Conservation (phyloP, 2,113 vertebrate species). For the Polypterus bichir region DNA sequence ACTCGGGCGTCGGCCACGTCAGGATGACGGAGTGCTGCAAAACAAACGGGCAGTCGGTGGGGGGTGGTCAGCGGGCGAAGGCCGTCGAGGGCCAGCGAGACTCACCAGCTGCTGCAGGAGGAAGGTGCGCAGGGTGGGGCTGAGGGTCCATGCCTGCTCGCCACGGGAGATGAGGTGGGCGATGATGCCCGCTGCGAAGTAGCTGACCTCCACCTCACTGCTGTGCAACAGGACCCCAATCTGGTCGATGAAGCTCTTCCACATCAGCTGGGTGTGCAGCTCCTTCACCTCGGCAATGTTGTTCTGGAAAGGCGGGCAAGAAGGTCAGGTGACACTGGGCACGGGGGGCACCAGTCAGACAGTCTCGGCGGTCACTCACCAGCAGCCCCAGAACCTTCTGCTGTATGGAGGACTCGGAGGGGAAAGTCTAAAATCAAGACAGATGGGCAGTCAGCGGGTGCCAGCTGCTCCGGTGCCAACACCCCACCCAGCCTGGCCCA, state of each 20-base stretch:
- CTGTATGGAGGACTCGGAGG: slow-evolving; percentile 89
- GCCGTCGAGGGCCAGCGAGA: slow-evolving; percentile 15
- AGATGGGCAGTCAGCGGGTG: slow-evolving; percentile 14
- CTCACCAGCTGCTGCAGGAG: slow-evolving; percentile 85
- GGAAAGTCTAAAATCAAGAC: slow-evolving; percentile 68
- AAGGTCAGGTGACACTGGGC: not conserved
- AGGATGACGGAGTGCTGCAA: slow-evolving; percentile 83
- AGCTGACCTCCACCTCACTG: slow-evolving; percentile 92
- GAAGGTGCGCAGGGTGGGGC: slow-evolving; percentile 58
- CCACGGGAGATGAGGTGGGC: slow-evolving; percentile 91
- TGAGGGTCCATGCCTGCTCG: slow-evolving; percentile 80
- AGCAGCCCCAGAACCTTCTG: slow-evolving; percentile 94
- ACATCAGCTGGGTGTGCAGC: slow-evolving; percentile 87
- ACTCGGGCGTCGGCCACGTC: slow-evolving; percentile 90
- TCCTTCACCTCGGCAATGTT: slow-evolving; percentile 96
- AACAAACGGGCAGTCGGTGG: slow-evolving; percentile 6
- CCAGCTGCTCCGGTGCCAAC: too few relatives aligned
- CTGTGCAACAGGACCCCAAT: slow-evolving; percentile 84
- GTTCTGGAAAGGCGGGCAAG: slow-evolving; percentile 49
- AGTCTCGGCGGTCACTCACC: slow-evolving; percentile 52
- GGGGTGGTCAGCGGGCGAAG: slow-evolving; percentile 5
- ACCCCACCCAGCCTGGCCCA: not conserved
- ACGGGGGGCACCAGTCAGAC: not conserved
- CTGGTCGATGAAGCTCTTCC: slow-evolving; percentile 88
- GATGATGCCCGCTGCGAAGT: slow-evolving; percentile 94